Percentiles rank a stretch among this genome's conserved stretches.
Conservation (phyloP, 2,113 vertebrate species). For the Columba janthina region DNA sequence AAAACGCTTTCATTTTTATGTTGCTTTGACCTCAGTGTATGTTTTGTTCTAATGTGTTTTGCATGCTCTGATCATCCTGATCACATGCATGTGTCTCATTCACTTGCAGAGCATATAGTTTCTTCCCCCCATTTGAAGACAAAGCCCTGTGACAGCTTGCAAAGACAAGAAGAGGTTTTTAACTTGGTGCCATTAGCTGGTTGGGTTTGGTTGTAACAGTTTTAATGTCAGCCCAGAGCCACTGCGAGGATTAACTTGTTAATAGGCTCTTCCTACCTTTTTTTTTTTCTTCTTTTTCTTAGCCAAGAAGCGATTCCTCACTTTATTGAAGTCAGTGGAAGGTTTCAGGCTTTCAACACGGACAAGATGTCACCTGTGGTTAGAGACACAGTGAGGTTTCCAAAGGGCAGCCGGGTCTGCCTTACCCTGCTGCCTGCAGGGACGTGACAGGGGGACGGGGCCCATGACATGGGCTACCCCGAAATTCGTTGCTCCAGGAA, state of each 20-base stretch:
- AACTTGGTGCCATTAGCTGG: background rate
- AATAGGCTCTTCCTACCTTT: background rate
- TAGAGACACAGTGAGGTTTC: background rate
- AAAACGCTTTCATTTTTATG: slow-evolving; percentile 49
- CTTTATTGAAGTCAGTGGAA: background rate
- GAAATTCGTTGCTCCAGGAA: background rate
- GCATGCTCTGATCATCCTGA: slow-evolving; percentile 29
- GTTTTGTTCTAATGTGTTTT: slow-evolving; percentile 33
- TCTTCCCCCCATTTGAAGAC: background rate
- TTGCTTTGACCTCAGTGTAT: slow-evolving; percentile 26
- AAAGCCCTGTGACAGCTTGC: slow-evolving; percentile 15
- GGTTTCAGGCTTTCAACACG: background rate
- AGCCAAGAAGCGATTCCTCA: background rate
- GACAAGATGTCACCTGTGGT: background rate
- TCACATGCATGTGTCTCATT: slow-evolving; percentile 39
- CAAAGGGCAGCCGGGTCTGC: background rate
- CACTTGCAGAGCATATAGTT: background rate
- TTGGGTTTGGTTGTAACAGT: slow-evolving; percentile 18
- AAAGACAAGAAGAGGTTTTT: slow-evolving; percentile 18
- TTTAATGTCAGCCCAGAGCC: background rate
- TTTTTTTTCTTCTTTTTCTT: background rate
- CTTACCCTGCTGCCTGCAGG: background rate
- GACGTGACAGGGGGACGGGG: background rate
- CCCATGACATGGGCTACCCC: background rate
- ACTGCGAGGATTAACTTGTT: slow-evolving; percentile 19